phyloP scores from a whole-genome alignment of 1,140 invertebrate species.

The Drosophila grimshawi region DNA sequence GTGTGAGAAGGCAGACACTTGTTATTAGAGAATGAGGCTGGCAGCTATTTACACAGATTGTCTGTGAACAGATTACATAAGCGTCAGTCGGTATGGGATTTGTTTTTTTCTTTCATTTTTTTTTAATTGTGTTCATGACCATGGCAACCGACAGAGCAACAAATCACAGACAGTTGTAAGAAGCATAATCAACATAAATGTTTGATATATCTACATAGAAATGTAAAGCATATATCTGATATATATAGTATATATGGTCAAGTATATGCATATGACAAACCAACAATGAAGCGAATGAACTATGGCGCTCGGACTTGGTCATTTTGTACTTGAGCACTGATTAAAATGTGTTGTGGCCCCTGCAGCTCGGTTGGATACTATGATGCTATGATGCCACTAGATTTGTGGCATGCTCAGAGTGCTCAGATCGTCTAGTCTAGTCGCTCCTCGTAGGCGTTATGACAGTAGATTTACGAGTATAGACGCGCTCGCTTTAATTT shows the following conservation, averaged over 20 bases:
- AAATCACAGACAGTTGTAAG: slow-evolving; percentile 44
- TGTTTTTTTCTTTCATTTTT: slow-evolving; percentile 7
- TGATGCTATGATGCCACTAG: slow-evolving; percentile 34
- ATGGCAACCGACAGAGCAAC: slow-evolving; percentile 51
- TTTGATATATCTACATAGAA: slow-evolving; percentile 47
- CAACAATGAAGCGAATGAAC: slow-evolving; percentile 56
- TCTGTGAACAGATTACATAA: slow-evolving; percentile 33
- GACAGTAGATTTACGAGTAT: slow-evolving; percentile 80
- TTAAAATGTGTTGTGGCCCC: slow-evolving; percentile 69
- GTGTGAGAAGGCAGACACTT: too few species aligned
- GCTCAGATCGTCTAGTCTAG: slow-evolving; percentile 34
- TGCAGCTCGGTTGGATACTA: slow-evolving; percentile 5
- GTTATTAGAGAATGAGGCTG: too few species aligned
- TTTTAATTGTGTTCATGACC: slow-evolving; percentile 79
- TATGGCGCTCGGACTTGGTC: slow-evolving; percentile 42
- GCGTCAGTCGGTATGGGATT: slow-evolving; percentile 13
- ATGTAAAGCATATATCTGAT: slow-evolving; percentile 1
- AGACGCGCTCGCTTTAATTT: slow-evolving; percentile 71
- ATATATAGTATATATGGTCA: neutral
- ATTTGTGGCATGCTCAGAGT: slow-evolving; percentile 28
- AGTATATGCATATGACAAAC: slow-evolving; percentile 21
- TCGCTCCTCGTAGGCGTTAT: slow-evolving; percentile 70
- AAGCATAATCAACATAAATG: slow-evolving; percentile 69
- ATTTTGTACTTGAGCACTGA: slow-evolving; percentile 77
- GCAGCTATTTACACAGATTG: neutral